These are phyloP conservation scores for Rhyzopertha dominica DNA, from an alignment of 1,140 invertebrate genomes.

Conservation along the genomic window DNA sequence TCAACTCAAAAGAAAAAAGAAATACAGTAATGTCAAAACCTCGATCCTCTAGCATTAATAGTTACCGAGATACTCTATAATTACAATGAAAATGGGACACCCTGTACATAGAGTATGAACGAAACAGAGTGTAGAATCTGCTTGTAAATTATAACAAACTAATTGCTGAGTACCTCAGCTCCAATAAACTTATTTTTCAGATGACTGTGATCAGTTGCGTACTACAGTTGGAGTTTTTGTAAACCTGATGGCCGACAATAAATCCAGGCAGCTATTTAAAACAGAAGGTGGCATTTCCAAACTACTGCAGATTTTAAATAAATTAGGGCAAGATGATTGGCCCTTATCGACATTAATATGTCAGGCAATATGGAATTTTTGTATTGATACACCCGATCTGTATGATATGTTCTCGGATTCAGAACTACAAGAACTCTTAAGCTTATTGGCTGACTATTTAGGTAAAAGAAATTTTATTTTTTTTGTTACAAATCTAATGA, in stretches of 20 bases:
- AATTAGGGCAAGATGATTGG: conserved; percentile 57
- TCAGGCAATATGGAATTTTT: conserved; percentile 68
- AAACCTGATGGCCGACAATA: conserved; percentile 62
- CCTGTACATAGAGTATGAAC: no score
- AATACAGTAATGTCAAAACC: no score
- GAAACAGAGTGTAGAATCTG: no score
- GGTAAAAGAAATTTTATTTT: conserved; percentile 42
- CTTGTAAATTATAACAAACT: no score
- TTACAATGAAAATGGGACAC: no score
- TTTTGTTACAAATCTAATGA: no score
- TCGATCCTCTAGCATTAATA: no score
- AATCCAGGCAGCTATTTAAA: conserved; percentile 51
- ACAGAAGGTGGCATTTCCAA: conserved; percentile 46
- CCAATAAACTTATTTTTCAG: conserved; percentile 47
- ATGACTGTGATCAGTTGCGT: conserved; percentile 54
- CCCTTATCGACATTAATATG: conserved; percentile 57
- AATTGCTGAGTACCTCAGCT: no score
- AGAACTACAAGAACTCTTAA: conserved; percentile 52
- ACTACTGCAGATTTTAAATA: conserved; percentile 52
- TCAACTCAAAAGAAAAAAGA: no score
- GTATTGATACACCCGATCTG: conserved; percentile 52
- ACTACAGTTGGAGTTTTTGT: conserved; percentile 63
- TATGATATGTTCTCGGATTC: conserved; percentile 49
- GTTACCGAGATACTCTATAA: no score
- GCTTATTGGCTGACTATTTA: conserved; percentile 54